A percentile compares a stretch with the other conserved stretches of the same genome.
These are phyloP conservation scores for Enteromius argenteus DNA, from an alignment of 2,797 vertebrate species.

Conservation along the genomic window DNA sequence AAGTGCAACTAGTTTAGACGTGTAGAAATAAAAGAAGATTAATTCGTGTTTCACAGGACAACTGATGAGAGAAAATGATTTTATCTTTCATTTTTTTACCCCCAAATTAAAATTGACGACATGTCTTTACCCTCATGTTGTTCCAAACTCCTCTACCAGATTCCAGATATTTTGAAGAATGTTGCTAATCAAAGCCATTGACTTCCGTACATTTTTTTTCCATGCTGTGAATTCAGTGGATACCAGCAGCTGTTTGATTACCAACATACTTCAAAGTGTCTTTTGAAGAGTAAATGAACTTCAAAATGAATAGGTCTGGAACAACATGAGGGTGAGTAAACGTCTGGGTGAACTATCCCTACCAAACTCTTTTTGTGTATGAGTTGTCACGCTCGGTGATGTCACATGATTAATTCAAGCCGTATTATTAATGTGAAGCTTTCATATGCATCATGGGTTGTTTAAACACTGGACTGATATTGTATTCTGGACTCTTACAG, in stretches of 20 bases:
- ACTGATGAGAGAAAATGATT: neutral
- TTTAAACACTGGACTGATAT: conserved; percentile 1
- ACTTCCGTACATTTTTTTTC: neutral
- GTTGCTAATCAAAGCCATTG: neutral
- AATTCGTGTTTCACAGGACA: neutral
- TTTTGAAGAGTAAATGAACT: neutral
- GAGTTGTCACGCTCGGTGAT: neutral
- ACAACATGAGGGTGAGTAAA: neutral
- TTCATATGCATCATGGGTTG: neutral
- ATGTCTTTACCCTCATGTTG: neutral
- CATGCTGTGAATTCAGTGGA: neutral
- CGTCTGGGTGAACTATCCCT: neutral
- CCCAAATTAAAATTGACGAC: neutral
- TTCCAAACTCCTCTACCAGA: neutral
- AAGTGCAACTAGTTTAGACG: neutral
- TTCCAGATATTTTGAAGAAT: neutral
- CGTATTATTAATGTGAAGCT: neutral
- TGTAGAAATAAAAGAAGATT: neutral
- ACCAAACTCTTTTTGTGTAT: neutral
- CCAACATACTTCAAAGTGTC: neutral
- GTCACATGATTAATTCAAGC: neutral
- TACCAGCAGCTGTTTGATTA: neutral
- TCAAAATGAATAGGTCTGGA: too few species aligned
- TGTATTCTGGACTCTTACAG: neutral
- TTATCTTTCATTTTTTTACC: neutral